Conservation (phyloP, 1,140 invertebrate species). For the Oncopeltus fasciatus region DNA sequence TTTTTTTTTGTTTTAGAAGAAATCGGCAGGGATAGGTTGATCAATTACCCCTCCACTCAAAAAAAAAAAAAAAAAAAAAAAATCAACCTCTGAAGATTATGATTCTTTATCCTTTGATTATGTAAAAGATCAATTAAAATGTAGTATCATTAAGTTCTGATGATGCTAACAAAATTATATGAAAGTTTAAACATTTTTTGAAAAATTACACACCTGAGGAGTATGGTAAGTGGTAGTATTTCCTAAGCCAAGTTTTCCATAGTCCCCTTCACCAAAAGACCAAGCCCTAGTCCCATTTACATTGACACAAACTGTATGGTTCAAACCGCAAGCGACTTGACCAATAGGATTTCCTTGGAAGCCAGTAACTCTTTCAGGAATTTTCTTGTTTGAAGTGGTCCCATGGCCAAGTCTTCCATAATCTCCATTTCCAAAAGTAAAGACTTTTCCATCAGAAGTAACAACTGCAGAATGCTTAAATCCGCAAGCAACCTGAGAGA, state of each 20-base stretch:
- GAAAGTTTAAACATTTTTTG: not conserved
- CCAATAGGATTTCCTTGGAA: constrained; percentile 31
- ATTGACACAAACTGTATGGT: constrained; percentile 47
- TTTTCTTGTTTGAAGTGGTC: constrained; percentile 43
- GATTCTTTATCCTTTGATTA: too few relatives aligned
- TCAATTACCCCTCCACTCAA: too few relatives aligned
- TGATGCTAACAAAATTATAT: too few relatives aligned
- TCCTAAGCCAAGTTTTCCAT: constrained; percentile 48
- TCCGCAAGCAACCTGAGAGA: constrained; percentile 41
- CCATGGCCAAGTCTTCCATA: constrained; percentile 48
- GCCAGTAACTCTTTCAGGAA: constrained; percentile 40
- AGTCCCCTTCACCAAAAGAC: constrained; percentile 53
- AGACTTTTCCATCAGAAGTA: constrained; percentile 46
- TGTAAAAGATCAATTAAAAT: too few relatives aligned
- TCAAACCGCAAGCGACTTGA: constrained; percentile 44
- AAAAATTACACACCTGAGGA: constrained; percentile 29
- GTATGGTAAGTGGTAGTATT: constrained; percentile 38
- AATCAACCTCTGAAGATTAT: too few relatives aligned
- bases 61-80: too few relatives aligned
- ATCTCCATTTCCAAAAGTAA: constrained; percentile 52
- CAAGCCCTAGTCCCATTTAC: constrained; percentile 42
- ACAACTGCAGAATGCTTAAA: constrained; percentile 55
- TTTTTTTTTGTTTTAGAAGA: too few relatives aligned
- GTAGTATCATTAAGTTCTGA: too few relatives aligned
- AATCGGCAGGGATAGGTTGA: too few relatives aligned